Evolutionary conservation across 2,797 vertebrate species (phyloP), one percentile per base, ranked within the genome.

Genomic region (Anomalospiza imberbis): DNA sequence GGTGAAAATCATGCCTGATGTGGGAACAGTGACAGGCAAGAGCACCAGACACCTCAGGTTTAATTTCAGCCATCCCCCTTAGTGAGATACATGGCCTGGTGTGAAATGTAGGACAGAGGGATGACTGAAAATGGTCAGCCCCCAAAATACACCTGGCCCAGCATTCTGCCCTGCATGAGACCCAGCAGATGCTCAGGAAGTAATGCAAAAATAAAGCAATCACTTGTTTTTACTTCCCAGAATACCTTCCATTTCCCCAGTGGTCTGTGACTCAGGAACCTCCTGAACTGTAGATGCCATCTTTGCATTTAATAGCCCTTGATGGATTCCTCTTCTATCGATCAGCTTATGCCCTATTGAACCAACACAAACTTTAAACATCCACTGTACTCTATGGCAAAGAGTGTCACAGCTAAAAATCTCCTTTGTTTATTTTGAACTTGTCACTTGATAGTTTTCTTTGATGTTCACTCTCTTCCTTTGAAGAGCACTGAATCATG

Each of bases 351-450:
- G 51, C 76, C 62, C 58, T 66, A 32, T 22, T 74, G 79, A 95
- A 45, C 73, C 31, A 89, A 75, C 1, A 15, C 20, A 72, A 85
- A 81, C 4, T 44, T 83, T 51, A 72, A 80, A 72, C 7, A 54
- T 9, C 34, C 36, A 8, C 54, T 54, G 50, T 54, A 32, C 47
- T 28, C 58, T 26, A 2, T 26, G n/a, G 58, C 34, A 54, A 77
- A 50, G 34, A 74, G 17, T 19, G 29, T 40, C 34, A 26, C 67
- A 55, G 67, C 55, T 75, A 66, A 93, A 92, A 85, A 62, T 18
- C 55, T 58, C 57, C 51, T 70, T 22, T 81, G 65, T 75, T 94
- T 86, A 51, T 91, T 94, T 88, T 95, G 58, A 95, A 91, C 62
- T 72, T 89, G 70, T 47, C 88, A 81, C 54, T 88, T 70, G 40